These are phyloP conservation scores for Barypeithes pellucidus DNA, from an alignment of 2,888 invertebrate genomes.

Conservation along the genomic window DNA sequence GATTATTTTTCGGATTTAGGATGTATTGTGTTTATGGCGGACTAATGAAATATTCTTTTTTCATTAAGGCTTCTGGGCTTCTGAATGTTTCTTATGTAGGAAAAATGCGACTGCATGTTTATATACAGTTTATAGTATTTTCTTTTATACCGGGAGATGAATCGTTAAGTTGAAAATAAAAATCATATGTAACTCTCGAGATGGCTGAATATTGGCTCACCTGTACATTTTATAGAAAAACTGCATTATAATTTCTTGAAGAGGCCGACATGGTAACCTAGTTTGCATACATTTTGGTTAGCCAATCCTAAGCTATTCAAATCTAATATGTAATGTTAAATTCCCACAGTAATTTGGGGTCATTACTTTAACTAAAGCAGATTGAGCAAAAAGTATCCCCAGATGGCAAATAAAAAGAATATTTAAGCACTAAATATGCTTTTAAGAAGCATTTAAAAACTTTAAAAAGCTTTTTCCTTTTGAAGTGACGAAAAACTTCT, in stretches of 20 bases:
- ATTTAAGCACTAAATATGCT: conserved; percentile 14
- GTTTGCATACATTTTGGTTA: no score
- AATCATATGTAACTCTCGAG: no score
- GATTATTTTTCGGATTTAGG: conserved; percentile 24
- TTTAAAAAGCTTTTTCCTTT: conserved; percentile 20
- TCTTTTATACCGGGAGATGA: no score
- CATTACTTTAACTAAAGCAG: background rate
- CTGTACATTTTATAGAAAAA: no score
- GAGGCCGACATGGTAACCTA: no score
- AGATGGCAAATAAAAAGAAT: conserved; percentile 2
- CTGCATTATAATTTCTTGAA: no score
- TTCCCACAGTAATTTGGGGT: background rate
- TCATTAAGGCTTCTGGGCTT: background rate
- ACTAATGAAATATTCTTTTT: conserved; percentile 9
- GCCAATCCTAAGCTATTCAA: no score
- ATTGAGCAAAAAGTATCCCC: background rate
- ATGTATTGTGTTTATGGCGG: conserved; percentile 18
- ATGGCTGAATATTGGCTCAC: no score
- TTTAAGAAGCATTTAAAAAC: conserved; percentile 28
- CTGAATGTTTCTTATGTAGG: no score
- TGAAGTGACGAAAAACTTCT: conserved; percentile 43
- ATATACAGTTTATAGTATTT: no score
- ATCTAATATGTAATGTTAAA: background rate
- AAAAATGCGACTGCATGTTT: no score
- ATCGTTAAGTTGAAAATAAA: no score